Conservation (phyloP, 2,888 invertebrate genomes). For the Ichneumon xanthorius region DNA sequence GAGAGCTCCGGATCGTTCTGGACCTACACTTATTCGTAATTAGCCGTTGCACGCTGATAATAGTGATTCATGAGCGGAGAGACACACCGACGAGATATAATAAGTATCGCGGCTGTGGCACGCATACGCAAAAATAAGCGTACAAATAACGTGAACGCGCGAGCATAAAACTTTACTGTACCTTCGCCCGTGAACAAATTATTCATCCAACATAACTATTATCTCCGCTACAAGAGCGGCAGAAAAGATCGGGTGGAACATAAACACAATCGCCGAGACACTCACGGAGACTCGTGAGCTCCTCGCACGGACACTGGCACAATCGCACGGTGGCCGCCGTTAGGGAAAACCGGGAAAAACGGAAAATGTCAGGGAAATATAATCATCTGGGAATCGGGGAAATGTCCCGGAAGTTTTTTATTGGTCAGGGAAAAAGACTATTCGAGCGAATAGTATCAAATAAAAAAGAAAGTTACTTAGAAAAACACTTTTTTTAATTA, state of each 20-base stretch:
- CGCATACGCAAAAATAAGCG: not conserved
- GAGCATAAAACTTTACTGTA: constrained; percentile 20
- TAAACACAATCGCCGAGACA: not conserved
- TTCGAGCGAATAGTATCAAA: not conserved
- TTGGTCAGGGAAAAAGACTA: not conserved
- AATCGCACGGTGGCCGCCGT: not conserved
- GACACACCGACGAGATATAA: constrained; percentile 36
- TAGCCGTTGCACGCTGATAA: constrained; percentile 56
- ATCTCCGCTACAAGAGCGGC: not conserved
- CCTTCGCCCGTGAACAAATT: constrained; percentile 5
- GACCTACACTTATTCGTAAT: constrained; percentile 57
- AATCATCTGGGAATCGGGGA: too few relatives aligned
- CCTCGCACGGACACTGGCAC: not conserved
- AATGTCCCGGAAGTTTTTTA: not conserved
- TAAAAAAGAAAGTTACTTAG: not conserved
- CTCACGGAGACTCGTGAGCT: not conserved
- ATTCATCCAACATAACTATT: constrained; percentile 8
- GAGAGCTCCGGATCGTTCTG: constrained; percentile 33
- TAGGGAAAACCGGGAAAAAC: not conserved
- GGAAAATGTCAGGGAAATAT: not conserved
- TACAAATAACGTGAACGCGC: constrained; percentile 4
- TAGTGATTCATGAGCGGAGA: constrained; percentile 41
- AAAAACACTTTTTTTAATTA: not conserved
- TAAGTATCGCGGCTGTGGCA: constrained; percentile 26
- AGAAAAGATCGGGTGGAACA: not conserved